These are phyloP conservation scores for Xenopus tropicalis DNA, from an alignment of 2,113 vertebrate genomes.

Conservation along the genomic window UCB_Xtro_10.0 CM004448.2:12712001-12712500, in stretches of 20 bases:
- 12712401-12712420: neutral
- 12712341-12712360: neutral
- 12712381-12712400: neutral
- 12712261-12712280: neutral
- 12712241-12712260: neutral
- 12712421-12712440: conserved; percentile 1
- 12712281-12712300: no score
- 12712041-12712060: neutral
- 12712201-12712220: neutral
- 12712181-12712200: neutral
- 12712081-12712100: neutral
- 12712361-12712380: neutral
- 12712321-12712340: neutral
- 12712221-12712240: neutral
- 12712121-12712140: neutral
- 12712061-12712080: neutral
- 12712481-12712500: neutral
- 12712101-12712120: conserved; percentile 5
- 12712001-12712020: neutral
- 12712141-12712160: neutral
- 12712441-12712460: no score
- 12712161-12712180: neutral
- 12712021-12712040: neutral
- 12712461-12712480: conserved; percentile 12
- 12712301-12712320: neutral